Percentiles rank a stretch among this genome's conserved stretches.
Conservation (phyloP, 2,113 vertebrate genomes). For the Pagrus major region DNA sequence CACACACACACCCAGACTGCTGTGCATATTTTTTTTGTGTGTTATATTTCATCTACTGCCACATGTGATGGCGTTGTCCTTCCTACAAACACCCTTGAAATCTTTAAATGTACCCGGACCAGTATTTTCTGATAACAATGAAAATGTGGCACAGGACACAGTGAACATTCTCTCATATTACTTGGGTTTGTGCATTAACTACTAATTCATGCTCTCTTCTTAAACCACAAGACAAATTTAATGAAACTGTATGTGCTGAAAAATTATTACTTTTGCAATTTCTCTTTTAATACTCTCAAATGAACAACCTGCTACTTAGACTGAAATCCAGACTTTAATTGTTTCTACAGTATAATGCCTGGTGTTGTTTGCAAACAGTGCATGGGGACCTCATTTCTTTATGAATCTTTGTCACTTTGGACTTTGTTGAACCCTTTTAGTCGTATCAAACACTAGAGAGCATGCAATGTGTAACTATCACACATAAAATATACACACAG, state of each 20-base stretch:
- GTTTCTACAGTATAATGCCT: not conserved
- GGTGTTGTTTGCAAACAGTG: not conserved
- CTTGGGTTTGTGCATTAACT: not conserved
- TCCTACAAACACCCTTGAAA: slow-evolving; percentile 60
- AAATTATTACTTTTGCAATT: not conserved
- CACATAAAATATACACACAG: not conserved
- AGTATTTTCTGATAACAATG: not conserved
- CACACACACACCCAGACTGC: slow-evolving; percentile 34
- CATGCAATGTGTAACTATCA: not conserved
- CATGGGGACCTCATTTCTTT: not conserved
- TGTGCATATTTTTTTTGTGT: slow-evolving; percentile 67
- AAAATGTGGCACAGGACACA: not conserved
- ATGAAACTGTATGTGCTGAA: too few species aligned
- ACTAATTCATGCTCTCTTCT: not conserved
- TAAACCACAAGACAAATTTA: not conserved
- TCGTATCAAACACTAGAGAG: not conserved
- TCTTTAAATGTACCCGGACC: slow-evolving; percentile 52
- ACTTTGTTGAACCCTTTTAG: not conserved
- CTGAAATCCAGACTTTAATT: not conserved
- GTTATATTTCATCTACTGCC: slow-evolving; percentile 67
- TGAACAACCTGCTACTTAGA: not conserved
- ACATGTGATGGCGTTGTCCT: slow-evolving; percentile 45
- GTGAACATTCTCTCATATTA: not conserved
- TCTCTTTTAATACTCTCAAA: not conserved
- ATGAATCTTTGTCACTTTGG: not conserved